Base-by-base conservation (phyloP, 1,140 invertebrate species). In the Sweltsa coloradensis region DNA sequence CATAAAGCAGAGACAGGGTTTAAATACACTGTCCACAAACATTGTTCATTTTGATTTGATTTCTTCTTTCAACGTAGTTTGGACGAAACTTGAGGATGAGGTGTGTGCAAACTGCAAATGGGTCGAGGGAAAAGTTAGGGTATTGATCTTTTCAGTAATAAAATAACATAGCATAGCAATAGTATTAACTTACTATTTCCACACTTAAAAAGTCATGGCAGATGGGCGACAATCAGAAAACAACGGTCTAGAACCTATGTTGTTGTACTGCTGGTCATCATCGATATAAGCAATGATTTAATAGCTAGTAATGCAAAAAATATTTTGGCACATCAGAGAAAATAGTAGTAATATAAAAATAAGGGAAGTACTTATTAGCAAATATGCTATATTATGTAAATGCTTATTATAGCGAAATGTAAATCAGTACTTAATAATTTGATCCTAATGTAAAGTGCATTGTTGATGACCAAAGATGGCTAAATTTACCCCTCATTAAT, bases 81-180 rank as follows among this genome's bases (percentile, higher is more conserved):
- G 47, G 47, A 49, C 47, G 47, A 43, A 49, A 49, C 47, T 49
- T 49, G 34, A 41, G 47, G 47, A 49, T 49, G 47, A 41, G 47
- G 47, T 43, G 25, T 21, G 41, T 49, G 41, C 41, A 49, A 11
- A 22, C 14, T 9, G 29, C 9, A 9, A 31, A 31, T 31, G 29
- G 9, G 9, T 31, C 14, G n/a, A 31, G n/a, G 9, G n/a, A 31
- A 31, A 31, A 31, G 29, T 31, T 9, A 9, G n/a, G n/a, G 9
- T 31, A 9, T 31, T 9, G n/a, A 31, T 9, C 9, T n/a, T n/a
- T 31, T n/a, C 14, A 14, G n/a, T 9, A 31, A 31, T 31, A 31
- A 31, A 31, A 31, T 9, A 14, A 14, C 9, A 9, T 31, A 9
- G 29, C 9, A 9, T 31, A 9, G 9, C 9, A 31, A 14, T 9